Evolutionary conservation across 2,888 invertebrate species (phyloP).

Genomic region (Parochlus steinenii): DNA sequence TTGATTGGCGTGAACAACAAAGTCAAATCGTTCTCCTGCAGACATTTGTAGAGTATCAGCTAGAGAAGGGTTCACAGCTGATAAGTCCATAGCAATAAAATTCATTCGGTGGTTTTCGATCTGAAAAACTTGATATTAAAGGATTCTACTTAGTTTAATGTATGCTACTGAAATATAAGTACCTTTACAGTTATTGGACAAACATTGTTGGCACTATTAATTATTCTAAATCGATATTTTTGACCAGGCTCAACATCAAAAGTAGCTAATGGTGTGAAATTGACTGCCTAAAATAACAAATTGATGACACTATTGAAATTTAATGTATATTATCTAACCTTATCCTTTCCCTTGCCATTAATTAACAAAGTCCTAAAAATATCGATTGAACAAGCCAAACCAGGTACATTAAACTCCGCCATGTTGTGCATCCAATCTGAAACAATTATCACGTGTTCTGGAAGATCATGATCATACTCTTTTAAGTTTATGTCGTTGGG

Average conservation of each 20-base stretch:
- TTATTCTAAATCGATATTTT: slow-evolving; percentile 6
- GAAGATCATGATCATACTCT: slow-evolving; percentile 32
- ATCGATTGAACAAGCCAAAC: slow-evolving; percentile 15
- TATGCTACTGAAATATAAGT: too few species aligned
- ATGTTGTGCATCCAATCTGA: slow-evolving; percentile 31
- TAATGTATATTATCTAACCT: slow-evolving; percentile 4
- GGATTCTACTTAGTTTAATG: too few species aligned
- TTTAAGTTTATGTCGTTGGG: slow-evolving; percentile 19
- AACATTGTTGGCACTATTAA: slow-evolving; percentile 6
- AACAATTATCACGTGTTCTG: slow-evolving; percentile 31
- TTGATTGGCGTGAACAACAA: slow-evolving; percentile 27
- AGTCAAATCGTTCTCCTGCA: slow-evolving; percentile 33
- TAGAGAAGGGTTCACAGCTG: slow-evolving; percentile 3
- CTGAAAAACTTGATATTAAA: too few species aligned
- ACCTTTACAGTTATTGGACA: too few species aligned
- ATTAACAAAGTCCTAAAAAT: slow-evolving; percentile 16
- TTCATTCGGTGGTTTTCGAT: slow-evolving; percentile 8
- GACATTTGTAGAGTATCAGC: slow-evolving; percentile 25
- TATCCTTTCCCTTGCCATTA: slow-evolving; percentile 19
- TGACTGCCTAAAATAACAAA: not conserved
- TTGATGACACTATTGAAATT: not conserved
- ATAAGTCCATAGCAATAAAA: slow-evolving; percentile 9
- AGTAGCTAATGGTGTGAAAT: slow-evolving; percentile 3
- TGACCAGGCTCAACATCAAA: slow-evolving; percentile 5
- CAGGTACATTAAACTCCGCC: slow-evolving; percentile 18